A percentile compares a stretch with the other conserved stretches of the same genome.
Evolutionary conservation across 2,113 vertebrate genomes (phyloP).

Genomic region (Saccopteryx bilineata): DNA sequence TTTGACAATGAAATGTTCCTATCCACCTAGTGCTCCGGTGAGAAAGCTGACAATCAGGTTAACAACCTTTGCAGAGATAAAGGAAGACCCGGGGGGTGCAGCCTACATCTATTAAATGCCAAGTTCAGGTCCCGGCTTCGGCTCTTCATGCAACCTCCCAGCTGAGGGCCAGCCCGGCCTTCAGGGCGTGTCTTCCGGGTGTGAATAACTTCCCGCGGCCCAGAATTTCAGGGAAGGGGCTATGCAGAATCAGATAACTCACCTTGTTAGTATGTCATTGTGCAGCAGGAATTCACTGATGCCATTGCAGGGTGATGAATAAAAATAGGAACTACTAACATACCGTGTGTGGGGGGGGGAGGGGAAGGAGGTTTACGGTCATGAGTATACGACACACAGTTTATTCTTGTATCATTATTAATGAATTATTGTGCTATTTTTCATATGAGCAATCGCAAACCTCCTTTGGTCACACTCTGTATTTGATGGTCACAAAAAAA

Average conservation of each 20-base stretch:
- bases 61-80: neutral
- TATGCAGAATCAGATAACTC: neutral
- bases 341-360: too few species aligned
- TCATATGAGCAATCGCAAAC: neutral
- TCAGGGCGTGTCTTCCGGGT: neutral
- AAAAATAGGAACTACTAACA: neutral
- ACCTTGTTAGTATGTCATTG: neutral
- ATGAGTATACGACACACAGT: too few species aligned
- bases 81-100: neutral
- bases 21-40: neutral
- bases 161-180: neutral
- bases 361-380: too few species aligned
- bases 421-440: neutral
- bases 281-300: neutral
- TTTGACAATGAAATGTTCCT: neutral
- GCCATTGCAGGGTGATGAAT: neutral
- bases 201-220: neutral
- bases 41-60: neutral
- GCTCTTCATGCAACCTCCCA: neutral
- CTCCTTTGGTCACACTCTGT: neutral
- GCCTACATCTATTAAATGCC: neutral
- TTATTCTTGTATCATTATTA: too few species aligned
- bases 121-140: neutral
- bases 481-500: neutral
- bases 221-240: neutral